Base-by-base conservation (phyloP, 2,888 invertebrate species). In the Chymomyza amoena region DNA sequence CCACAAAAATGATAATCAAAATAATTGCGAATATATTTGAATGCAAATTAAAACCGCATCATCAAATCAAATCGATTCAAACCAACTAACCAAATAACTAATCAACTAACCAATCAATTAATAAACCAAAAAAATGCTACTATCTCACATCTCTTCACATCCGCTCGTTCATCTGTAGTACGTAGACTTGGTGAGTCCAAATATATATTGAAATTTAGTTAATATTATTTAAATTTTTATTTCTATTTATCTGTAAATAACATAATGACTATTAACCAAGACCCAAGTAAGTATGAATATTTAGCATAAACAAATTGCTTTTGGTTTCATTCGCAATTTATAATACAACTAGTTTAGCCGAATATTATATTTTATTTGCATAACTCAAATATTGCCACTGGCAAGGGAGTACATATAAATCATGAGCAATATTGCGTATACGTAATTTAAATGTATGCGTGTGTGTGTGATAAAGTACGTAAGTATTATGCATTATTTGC, bases 171-270 rank as follows among this genome's bases (percentile, higher is more conserved):
- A 88, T 77, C 84, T 87, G 84, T 85, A 85, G 89, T 85, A 81
- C 85, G 85, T 85, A 85, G 86, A 87, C 70, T 89, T 75, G 85
- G 85, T 85, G 84, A 85, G 85, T 85, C 69, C 10, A 64, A 56
- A 56, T 25, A 6, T 25, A 6, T 62, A 51, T 66, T 60, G 18
- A 18, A 77, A 73, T 66, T 74, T 20, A 4, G 20, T 36, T 13
- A 70, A 65, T 71, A 77, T 13, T 69, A 73, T 52, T 78, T 66
- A 61, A 61, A 36, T 61, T 18, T 36, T 61, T 60, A 64, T 20
- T 50, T 6, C 25, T 45, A 13, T 13, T 13, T 45, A 45, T 45
- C 39, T 57, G 28, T 57, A 57, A 6, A 57, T 62, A 51, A 25
- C 15, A n/a, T 39, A 45, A 45, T 13, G 0, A 13, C 6, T 45